phyloP scores from a whole-genome alignment of 2,113 vertebrate genomes.

The Cygnus atratus region DNA sequence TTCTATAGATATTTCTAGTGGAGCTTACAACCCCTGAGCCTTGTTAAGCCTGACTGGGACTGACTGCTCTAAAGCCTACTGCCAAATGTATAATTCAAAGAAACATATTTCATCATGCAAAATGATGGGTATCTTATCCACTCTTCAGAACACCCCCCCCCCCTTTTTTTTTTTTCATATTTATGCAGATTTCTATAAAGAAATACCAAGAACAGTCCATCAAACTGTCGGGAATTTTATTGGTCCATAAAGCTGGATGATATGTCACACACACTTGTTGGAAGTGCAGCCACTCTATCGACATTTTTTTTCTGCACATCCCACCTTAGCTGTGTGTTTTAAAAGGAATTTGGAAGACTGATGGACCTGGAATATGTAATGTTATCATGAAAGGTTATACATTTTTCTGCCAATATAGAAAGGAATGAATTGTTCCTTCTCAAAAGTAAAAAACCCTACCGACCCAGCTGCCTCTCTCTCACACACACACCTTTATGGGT shows the following conservation, averaged over 20 bases:
- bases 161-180: not conserved
- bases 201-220: not conserved
- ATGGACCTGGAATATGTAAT: fast-evolving
- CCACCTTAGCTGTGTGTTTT: not conserved
- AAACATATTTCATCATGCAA: not conserved
- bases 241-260: not conserved
- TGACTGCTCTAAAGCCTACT: not conserved
- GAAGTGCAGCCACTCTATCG: not conserved
- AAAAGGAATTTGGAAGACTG: not conserved
- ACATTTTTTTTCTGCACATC: not conserved
- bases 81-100: not conserved
- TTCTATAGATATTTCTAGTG: not conserved
- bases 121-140: not conserved
- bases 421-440: not conserved
- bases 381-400: not conserved
- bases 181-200: not conserved
- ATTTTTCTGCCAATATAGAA: not conserved
- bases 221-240: not conserved
- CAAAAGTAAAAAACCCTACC: not conserved
- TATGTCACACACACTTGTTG: not conserved
- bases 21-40: not conserved
- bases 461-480: not conserved
- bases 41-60: not conserved
- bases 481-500: not conserved
- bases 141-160: not conserved